Base-by-base conservation (phyloP, 2,113 vertebrate genomes). In the Macrotus californicus region DNA sequence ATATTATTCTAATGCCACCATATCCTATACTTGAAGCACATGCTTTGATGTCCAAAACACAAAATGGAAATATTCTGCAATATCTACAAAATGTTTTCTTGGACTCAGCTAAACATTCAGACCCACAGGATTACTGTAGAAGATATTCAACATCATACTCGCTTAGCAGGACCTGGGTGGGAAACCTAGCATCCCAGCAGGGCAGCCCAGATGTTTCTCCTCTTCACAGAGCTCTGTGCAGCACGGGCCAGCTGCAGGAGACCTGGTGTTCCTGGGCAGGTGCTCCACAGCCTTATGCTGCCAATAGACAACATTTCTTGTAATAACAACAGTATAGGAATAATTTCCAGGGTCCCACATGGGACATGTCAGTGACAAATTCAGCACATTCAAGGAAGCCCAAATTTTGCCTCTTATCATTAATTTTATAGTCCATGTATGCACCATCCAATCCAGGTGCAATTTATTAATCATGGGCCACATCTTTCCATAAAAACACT, bases 71-170 rank as follows among this genome's bases (percentile, higher is more conserved):
- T 87, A 41, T 56, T 64, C 29, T 76, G 7, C 46, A 61, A 0
- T 86, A 46, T 43, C 36, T 73, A 11, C 4, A 31, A 43, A 34
- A 31, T 31, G 12, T 76, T 93, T 90, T 46, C 39, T 64, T 84
- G 46, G 39, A 21, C 34, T 85, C n/a, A 79, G 31, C 21, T 87
- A 73, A 90, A n/a, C 29, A 81, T 81, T 59, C 50, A 82, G 41
- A 85, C 2, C 31, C 70, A 70, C 3, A 66, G 72, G 52, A 70
- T 72, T 90, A 31, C 31, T 10, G 24, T 21, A 70, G 29, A n/a
- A 85, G 14, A 92, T 80, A 50, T 26, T 31, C 26, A 70, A 39
- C 46, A 67, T 59, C 13, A 36, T n/a, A 12, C 34, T 80, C 46
- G 69, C 16, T 88, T 72, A n/a, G 34, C 73, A 92, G 19, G n/a